These are phyloP conservation scores for Cromileptes altivelis DNA, from an alignment of 2,113 vertebrate species.

Conservation along the genomic window DNA sequence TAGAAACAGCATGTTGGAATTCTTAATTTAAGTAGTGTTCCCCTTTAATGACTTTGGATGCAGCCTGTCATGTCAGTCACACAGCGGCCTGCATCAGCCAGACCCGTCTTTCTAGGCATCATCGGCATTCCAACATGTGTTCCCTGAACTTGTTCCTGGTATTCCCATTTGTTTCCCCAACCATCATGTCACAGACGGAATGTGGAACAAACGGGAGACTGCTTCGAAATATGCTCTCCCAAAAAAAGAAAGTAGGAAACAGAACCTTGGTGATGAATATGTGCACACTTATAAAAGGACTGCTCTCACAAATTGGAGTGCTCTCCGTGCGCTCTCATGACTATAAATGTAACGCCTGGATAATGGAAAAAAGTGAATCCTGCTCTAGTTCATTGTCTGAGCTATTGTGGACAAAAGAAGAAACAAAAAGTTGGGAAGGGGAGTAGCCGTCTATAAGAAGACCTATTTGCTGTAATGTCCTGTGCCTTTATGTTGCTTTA, in stretches of 20 bases:
- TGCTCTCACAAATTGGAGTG: neutral
- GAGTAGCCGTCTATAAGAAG: neutral
- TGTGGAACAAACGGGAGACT: neutral
- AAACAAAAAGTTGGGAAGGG: neutral
- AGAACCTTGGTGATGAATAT: neutral
- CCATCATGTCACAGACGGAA: slow-evolving; percentile 7
- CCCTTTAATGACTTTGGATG: neutral
- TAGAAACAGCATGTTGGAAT: too few relatives aligned
- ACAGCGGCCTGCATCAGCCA: neutral
- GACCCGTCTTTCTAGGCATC: slow-evolving; percentile 28
- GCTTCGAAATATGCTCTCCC: neutral
- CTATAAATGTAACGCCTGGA: neutral
- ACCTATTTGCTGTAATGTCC: neutral
- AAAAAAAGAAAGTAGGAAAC: neutral
- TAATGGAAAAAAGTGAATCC: neutral
- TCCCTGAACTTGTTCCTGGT: slow-evolving; percentile 25
- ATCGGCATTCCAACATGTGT: slow-evolving; percentile 33
- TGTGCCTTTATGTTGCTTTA: neutral
- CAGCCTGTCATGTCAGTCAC: neutral
- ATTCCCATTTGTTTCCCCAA: slow-evolving; percentile 49
- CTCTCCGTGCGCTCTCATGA: neutral
- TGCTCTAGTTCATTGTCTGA: slow-evolving; percentile 1
- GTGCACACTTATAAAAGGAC: slow-evolving; percentile 4
- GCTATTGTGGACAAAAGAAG: neutral
- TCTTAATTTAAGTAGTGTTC: too few relatives aligned